Evolutionary conservation across 2,888 invertebrate species (phyloP).

Genomic region (Nasonia oneida): DNA sequence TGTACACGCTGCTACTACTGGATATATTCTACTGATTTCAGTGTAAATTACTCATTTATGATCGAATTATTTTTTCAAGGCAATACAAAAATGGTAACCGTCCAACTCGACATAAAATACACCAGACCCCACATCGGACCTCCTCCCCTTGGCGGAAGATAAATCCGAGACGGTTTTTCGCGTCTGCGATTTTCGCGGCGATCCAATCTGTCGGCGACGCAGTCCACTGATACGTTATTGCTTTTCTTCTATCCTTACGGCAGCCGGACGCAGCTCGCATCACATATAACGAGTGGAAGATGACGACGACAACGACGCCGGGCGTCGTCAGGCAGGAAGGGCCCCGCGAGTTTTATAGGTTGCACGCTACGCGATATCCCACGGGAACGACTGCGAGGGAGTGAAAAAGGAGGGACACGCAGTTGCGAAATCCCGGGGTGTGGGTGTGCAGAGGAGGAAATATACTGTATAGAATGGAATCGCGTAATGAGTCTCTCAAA

Average conservation of each 20-base stretch:
- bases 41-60: background rate
- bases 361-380: constrained; percentile 63
- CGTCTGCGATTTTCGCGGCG: constrained; percentile 27
- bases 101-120: background rate
- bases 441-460: constrained; percentile 63
- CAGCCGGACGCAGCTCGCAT: constrained; percentile 20
- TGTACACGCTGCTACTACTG: no score
- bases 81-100: background rate
- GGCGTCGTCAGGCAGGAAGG: constrained; percentile 54
- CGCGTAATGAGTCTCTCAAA: constrained; percentile 74
- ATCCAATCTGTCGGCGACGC: constrained; percentile 37
- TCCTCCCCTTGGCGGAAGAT: background rate
- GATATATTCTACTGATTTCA: no score
- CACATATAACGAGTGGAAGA: constrained; percentile 68
- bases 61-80: background rate
- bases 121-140: background rate
- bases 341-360: constrained; percentile 73
- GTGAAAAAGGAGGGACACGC: constrained; percentile 64
- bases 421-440: constrained; percentile 7
- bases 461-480: constrained; percentile 66
- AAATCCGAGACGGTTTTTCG: constrained; percentile 22
- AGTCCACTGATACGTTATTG: constrained; percentile 55
- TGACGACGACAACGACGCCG: constrained; percentile 58
- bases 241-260: constrained; percentile 56
- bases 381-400: constrained; percentile 64